Base-by-base conservation (phyloP, 2,797 vertebrate genomes). In the Betta splendens region DNA sequence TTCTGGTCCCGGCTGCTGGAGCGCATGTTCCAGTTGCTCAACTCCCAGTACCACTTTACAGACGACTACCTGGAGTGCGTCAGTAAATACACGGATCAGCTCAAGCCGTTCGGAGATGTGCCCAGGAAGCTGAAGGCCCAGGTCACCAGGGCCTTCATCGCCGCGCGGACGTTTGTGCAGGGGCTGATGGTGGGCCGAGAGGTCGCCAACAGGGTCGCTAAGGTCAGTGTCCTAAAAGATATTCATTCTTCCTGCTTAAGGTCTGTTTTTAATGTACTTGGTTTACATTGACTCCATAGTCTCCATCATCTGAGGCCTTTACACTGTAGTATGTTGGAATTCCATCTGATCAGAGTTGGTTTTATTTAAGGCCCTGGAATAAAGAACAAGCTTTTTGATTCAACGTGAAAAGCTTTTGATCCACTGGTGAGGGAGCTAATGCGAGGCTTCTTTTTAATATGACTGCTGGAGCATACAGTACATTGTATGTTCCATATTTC, bases 21-120 rank as follows among this genome's bases (percentile, higher is more conserved):
- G 69, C 88, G 95, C 36, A 97, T 98, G 94, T 98, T 99, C 80
- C 94, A 97, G 92, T 88, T 98, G 7, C 93, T 98, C 77, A 98
- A 98, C 85, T 95, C 96, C 1, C 96, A 98, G 88, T 96, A 96
- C 80, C 94, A 95, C 69, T 98, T 99, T 87, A 93, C 92, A 0
- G 96, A 98, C 36, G 95, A 98, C 86, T 99, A 98, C 89, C 78
- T 99, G 83, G 96, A 98, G 69, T 99, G 97, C 3, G 91, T 98
- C 42, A 97, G 94, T 91, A 98, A 98, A 83, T 97, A 97, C 85
- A 94, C 93, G 0, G 96, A 99, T 84, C 94, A 98, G 85, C 92
- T 99, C 32, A 97, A 96, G 67, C 97, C 97, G 0, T 99, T 98
- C 36, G 97, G 97, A 64, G 97, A 98, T 0, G 93, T 94, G 40